Evolutionary conservation across 2,888 invertebrate genomes (phyloP).

Genomic region (Flexamia atlantica): DNA sequence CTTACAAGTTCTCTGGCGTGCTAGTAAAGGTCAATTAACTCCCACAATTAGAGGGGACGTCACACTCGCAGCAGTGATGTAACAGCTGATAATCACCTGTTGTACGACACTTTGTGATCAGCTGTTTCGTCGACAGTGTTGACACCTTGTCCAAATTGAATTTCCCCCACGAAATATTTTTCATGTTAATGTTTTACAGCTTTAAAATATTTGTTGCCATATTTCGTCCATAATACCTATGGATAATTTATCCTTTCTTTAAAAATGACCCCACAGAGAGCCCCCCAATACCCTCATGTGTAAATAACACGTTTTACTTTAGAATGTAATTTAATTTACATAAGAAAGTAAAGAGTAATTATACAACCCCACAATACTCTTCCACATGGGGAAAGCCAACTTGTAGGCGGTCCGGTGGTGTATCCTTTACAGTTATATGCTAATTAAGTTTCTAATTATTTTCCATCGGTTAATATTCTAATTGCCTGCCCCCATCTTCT

Average conservation of each 20-base stretch:
- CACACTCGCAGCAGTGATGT: constrained; percentile 24
- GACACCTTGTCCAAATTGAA: not conserved
- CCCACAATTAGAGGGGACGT: constrained; percentile 26
- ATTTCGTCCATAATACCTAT: no score
- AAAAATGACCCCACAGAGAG: no score
- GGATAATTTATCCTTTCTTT: no score
- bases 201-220: no score
- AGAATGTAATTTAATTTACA: no score
- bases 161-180: not conserved
- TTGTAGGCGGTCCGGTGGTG: constrained; percentile 1
- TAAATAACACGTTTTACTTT: no score
- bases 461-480: constrained; percentile 28
- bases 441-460: constrained; percentile 51
- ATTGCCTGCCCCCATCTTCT: constrained; percentile 5
- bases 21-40: constrained; percentile 26
- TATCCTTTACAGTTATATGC: constrained; percentile 28
- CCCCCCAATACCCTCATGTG: no score
- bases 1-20: not conserved
- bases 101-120: constrained; percentile 13
- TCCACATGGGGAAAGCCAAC: not conserved
- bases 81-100: constrained; percentile 34
- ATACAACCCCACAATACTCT: not conserved
- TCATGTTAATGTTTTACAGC: not conserved
- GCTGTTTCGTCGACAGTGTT: constrained; percentile 7
- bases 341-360: no score